Evolutionary conservation across 2,888 invertebrate species (phyloP), one percentile per base, ranked within the genome.

Genomic region (Nemoura dubitans): DNA sequence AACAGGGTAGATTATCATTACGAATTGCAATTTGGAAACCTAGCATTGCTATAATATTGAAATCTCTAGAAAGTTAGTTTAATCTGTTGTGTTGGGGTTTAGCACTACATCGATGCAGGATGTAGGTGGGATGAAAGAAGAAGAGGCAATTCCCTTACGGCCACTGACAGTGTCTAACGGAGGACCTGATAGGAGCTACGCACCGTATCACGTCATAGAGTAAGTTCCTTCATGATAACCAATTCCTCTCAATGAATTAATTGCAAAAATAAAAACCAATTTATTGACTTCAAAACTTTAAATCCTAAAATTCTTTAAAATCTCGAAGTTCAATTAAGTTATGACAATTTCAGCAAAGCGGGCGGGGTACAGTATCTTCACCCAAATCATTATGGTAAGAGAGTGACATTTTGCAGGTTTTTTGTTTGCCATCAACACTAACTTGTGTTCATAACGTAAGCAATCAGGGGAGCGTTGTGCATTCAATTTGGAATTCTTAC

Each of bases 151-250:
- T 91, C 97, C 97, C 84, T 92, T 97, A 89, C 93, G 95, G 90
- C 95, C 96, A 86, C 92, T 96, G 78, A 93, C 93, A 88, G 94
- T 95, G 89, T 94, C 95, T 89, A 94, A 94, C 89, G 94, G 94
- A 42, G 94, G 94, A 90, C 92, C 94, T 14, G 94, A 95, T 89
- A 94, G 93, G 90, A 93, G 94, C 89, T 95, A 89, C 80, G 59
- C 88, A 14, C 89, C 89, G 25, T 89, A 95, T 90, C 95, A 95
- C 92, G 94, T 95, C 87, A 92, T 95, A 90, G 95, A 95, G 95
- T 95, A 93, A 95, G 95, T 95, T 2, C 26, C 80, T 80, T 14
- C 14, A 7, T 59, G 2, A 59, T 14, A 36, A 85, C 78, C 86
- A 83, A 29, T 43, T 27, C 27, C 76, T 30, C 26, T 87, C 36